Conservation (phyloP, 2,113 vertebrate species). For the Tachysurus vachellii region DNA sequence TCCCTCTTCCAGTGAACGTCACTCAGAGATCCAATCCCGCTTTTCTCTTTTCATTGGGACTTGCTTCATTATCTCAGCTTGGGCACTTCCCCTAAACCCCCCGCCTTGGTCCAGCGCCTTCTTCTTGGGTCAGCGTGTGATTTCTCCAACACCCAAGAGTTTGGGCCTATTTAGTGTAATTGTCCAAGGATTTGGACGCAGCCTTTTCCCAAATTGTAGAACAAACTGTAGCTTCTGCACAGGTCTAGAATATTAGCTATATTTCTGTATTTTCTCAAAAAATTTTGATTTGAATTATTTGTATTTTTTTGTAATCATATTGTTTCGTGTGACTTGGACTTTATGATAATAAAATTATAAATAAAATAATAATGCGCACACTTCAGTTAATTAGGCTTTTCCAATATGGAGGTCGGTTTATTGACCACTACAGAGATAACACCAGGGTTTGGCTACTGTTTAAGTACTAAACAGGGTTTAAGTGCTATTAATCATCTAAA, state of each 20-base stretch:
- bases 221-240: background rate
- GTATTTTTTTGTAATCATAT: background rate
- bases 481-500: slow-evolving; percentile 38
- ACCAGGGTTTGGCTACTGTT: background rate
- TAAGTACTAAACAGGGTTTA: background rate
- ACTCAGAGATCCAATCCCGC: slow-evolving; percentile 72
- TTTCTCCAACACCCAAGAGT: background rate
- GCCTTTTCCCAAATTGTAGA: background rate
- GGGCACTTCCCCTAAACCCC: slow-evolving; percentile 41
- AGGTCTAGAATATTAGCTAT: background rate
- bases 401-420: slow-evolving; percentile 21
- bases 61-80: slow-evolving; percentile 34
- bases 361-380: background rate
- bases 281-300: background rate
- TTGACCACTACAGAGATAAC: slow-evolving; percentile 59
- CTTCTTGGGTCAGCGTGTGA: background rate
- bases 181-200: background rate
- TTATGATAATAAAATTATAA: background rate
- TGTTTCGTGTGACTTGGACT: background rate
- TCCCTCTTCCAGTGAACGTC: slow-evolving; percentile 70
- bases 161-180: background rate
- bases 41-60: slow-evolving; percentile 67
- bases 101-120: slow-evolving; percentile 27
- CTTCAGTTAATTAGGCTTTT: background rate
- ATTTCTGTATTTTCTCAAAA: background rate